Evolutionary conservation across 2,797 vertebrate species (phyloP).

Genomic region (Yasuhikotakia modesta): DNA sequence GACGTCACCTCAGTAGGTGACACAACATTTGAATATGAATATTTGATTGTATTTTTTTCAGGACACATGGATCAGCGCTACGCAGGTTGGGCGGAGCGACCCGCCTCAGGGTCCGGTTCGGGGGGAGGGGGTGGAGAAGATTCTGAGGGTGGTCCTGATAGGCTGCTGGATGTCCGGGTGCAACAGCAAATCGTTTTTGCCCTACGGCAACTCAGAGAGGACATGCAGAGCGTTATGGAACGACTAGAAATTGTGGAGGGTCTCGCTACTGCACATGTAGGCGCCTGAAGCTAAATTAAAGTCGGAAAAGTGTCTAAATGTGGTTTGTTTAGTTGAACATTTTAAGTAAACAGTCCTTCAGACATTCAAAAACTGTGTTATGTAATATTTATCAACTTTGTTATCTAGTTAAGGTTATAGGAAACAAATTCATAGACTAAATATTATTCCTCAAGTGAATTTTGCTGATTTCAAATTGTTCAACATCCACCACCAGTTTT

Average conservation of each 20-base stretch:
- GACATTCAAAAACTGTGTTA: too few species aligned
- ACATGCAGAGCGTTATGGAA: conserved; percentile 83
- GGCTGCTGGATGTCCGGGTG: conserved; percentile 69
- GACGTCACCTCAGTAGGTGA: too few species aligned
- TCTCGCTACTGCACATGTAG: conserved; percentile 76
- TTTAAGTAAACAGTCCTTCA: too few species aligned
- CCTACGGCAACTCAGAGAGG: conserved; percentile 78
- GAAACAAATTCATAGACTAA: too few species aligned
- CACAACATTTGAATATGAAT: background rate
- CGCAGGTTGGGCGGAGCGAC: conserved; percentile 38
- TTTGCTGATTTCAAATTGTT: too few species aligned
- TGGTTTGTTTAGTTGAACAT: too few species aligned
- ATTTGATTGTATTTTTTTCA: conserved; percentile 49
- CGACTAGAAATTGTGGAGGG: conserved; percentile 77
- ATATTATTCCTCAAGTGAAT: too few species aligned
- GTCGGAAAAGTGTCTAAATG: background rate
- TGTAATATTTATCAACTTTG: too few species aligned
- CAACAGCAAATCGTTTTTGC: conserved; percentile 76
- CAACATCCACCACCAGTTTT: background rate
- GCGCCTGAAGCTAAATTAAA: background rate
- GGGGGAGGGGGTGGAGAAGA: conserved; percentile 67
- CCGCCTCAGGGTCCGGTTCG: conserved; percentile 17
- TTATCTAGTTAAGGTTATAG: too few species aligned
- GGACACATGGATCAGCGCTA: conserved; percentile 63
- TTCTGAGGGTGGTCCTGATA: conserved; percentile 60